Evolutionary conservation across 2,113 vertebrate species (phyloP).

Genomic region (Ochotona princeps): DNA sequence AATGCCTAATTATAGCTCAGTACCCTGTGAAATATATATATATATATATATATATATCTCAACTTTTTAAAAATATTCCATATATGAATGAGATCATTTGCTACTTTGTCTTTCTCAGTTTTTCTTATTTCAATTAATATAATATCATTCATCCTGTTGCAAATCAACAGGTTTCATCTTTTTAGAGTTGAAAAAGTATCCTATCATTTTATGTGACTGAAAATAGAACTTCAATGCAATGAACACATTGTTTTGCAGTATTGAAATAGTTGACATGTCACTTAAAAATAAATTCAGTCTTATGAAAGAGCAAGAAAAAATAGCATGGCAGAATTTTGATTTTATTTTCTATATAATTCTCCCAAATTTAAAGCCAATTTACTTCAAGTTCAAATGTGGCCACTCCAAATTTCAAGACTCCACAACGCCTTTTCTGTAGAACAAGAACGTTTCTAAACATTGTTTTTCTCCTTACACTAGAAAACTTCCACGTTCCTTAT

Average conservation of each 20-base stretch:
- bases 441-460: neutral
- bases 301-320: neutral
- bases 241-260: neutral
- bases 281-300: neutral
- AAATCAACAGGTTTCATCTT: too few relatives aligned
- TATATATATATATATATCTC: too few relatives aligned
- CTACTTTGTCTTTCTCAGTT: too few relatives aligned
- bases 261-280: neutral
- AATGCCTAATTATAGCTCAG: too few relatives aligned
- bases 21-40: too few relatives aligned
- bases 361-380: neutral
- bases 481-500: neutral
- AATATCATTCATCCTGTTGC: too few relatives aligned
- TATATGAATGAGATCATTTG: too few relatives aligned
- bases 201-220: neutral
- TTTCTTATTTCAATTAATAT: too few relatives aligned
- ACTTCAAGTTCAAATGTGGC: neutral
- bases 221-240: neutral
- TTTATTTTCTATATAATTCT: neutral
- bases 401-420: neutral
- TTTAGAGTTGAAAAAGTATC: too few relatives aligned
- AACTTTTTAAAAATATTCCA: too few relatives aligned
- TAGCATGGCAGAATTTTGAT: rapidly evolving
- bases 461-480: neutral
- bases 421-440: neutral